Evolutionary conservation across 1,140 invertebrate species (phyloP).

Genomic region (Maconellicoccus hirsutus): DNA sequence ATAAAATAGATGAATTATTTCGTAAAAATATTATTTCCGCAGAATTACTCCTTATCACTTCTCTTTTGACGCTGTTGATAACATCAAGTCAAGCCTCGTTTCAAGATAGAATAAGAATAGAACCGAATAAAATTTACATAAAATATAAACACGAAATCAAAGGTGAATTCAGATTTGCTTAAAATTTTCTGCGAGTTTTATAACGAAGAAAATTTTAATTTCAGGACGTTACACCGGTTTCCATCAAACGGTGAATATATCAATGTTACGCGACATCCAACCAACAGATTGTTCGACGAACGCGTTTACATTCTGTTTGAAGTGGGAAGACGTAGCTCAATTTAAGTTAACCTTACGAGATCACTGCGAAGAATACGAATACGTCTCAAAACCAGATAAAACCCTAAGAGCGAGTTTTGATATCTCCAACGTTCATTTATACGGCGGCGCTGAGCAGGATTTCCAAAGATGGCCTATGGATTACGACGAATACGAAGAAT

Average conservation of each 20-base stretch:
- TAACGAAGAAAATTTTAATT: not conserved
- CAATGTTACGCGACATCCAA: not conserved
- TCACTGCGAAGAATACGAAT: not conserved
- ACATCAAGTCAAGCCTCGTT: not conserved
- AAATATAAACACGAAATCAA: not conserved
- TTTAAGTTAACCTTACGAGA: not conserved
- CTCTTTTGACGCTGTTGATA: not conserved
- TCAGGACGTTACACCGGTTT: not conserved
- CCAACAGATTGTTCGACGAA: not conserved
- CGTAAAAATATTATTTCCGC: not conserved
- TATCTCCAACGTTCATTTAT: conserved; percentile 21
- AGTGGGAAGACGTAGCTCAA: not conserved
- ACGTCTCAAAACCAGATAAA: not conserved
- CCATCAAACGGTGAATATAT: not conserved
- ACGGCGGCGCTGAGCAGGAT: conserved; percentile 24
- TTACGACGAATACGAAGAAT: conserved; percentile 8
- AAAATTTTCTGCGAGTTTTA: not conserved
- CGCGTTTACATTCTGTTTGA: not conserved
- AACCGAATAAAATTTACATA: not conserved
- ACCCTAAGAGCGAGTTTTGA: not conserved
- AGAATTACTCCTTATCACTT: not conserved
- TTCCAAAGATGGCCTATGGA: conserved; percentile 27
- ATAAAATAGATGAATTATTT: too few relatives aligned
- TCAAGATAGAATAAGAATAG: not conserved
- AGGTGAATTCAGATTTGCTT: not conserved